phyloP scores from a whole-genome alignment of 2,113 vertebrate genomes.

The Heterotis niloticus region DNA sequence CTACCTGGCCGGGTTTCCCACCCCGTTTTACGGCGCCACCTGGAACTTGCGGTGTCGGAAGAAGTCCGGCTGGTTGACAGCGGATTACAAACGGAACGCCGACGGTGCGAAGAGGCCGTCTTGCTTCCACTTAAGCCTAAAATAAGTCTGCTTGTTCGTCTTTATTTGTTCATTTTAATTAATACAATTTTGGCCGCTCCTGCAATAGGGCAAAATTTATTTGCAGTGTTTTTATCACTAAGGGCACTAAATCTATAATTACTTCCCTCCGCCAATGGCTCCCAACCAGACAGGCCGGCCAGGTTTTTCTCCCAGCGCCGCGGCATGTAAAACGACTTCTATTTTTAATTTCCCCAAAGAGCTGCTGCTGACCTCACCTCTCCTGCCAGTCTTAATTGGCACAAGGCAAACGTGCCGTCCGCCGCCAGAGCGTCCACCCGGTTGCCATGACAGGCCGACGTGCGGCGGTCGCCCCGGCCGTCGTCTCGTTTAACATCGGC shows the following conservation, averaged over 20 bases:
- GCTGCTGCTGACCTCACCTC: constrained; percentile 15
- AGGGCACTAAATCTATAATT: neutral
- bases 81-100: neutral
- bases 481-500: too few relatives aligned
- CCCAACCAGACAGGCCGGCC: constrained; percentile 15
- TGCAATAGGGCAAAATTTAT: constrained; percentile 14
- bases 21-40: neutral
- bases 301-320: constrained; percentile 32
- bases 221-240: neutral
- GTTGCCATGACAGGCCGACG: neutral
- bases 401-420: constrained; percentile 25
- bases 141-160: neutral
- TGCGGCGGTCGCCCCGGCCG: too few relatives aligned
- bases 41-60: neutral
- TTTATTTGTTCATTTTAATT: neutral
- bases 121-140: neutral
- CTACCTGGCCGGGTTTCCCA: neutral
- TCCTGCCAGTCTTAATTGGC: constrained; percentile 33
- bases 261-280: neutral
- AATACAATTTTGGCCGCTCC: neutral
- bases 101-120: too few relatives aligned
- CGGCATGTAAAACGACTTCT: constrained; percentile 23
- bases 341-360: constrained; percentile 35
- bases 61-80: neutral
- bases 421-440: constrained; percentile 21